Evolutionary conservation across 2,888 invertebrate genomes (phyloP).

Genomic region (Loripinus fragilis): DNA sequence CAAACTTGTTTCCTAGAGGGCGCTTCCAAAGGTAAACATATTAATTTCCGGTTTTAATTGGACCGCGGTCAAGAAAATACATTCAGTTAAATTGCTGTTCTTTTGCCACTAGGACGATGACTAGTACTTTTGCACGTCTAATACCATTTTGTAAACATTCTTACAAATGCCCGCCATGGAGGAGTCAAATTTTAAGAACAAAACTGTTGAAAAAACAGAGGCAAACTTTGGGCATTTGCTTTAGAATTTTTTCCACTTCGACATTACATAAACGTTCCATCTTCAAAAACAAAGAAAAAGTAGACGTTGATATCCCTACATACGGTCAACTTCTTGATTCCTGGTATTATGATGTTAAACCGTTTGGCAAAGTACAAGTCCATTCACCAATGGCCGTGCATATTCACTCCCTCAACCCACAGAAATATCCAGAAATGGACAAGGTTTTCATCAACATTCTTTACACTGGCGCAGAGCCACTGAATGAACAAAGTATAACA

Average conservation of each 20-base stretch:
- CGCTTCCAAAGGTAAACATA: neutral
- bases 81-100: neutral
- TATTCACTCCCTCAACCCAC: slow-evolving; percentile 60
- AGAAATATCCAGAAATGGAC: slow-evolving; percentile 65
- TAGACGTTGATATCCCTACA: slow-evolving; percentile 39
- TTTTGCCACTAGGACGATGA: neutral
- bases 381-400: slow-evolving; percentile 58
- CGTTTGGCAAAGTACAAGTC: slow-evolving; percentile 54
- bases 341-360: slow-evolving; percentile 60
- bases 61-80: neutral
- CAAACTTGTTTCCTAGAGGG: too few relatives aligned
- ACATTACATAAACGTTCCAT: slow-evolving; percentile 1
- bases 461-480: slow-evolving; percentile 40
- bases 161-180: neutral
- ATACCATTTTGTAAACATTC: neutral
- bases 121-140: neutral
- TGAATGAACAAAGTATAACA: slow-evolving; percentile 25
- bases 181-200: neutral
- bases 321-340: slow-evolving; percentile 55
- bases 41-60: neutral
- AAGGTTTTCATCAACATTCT: slow-evolving; percentile 61
- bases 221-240: neutral
- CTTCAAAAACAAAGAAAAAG: slow-evolving; percentile 18
- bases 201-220: neutral
- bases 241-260: slow-evolving; percentile 14